Base-by-base conservation (phyloP, 2,113 vertebrate genomes). In the Crypturellus undulatus region DNA sequence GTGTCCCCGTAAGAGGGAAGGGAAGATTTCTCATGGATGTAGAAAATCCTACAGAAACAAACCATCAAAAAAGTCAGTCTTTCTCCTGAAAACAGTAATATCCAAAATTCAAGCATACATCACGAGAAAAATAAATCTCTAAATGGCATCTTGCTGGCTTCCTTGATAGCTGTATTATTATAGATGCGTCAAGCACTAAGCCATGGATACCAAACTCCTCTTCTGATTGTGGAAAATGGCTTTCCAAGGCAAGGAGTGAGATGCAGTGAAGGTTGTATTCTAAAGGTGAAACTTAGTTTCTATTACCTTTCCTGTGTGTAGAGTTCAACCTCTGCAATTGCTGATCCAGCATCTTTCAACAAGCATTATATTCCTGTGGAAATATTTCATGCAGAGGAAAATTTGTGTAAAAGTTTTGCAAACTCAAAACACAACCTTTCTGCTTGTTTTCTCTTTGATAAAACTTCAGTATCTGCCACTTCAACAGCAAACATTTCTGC, bases 41-140 rank as follows among this genome's bases (percentile, higher is more conserved):
- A 92, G 85, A 79, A 90, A 95, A 89, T 86, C 96, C 96, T 96
- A 73, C 54, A 91, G 59, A 87, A 95, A 95, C 32, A 97, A 94
- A 95, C 11, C 43, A 92, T 64, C 81, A n/a, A 90, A 94, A 30
- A 92, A 87, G 47, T 96, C 90, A 97, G 82, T 71, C 5, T 60
- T 80, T 34, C 10, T 3, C 9, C 8, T 2, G 5, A 69, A 67
- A 68, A 86, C 1, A 83, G 0, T 7, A 70, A 7, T 26, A 89
- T 6, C 65, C 86, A 54, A 93, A 94, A 89, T 92, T 73, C 62
- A 93, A 95, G 38, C 36, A 95, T 21, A 22, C 10, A 79, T 72
- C 32, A 68, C 47, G 19, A 47, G 43, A 71, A 52, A 63, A 75
- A 73, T 2, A 72, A 9, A 10, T 59, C 49, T 80, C 43, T 32